Evolutionary conservation across 2,113 vertebrate species (phyloP).

Genomic region (Otolemur garnettii): DNA sequence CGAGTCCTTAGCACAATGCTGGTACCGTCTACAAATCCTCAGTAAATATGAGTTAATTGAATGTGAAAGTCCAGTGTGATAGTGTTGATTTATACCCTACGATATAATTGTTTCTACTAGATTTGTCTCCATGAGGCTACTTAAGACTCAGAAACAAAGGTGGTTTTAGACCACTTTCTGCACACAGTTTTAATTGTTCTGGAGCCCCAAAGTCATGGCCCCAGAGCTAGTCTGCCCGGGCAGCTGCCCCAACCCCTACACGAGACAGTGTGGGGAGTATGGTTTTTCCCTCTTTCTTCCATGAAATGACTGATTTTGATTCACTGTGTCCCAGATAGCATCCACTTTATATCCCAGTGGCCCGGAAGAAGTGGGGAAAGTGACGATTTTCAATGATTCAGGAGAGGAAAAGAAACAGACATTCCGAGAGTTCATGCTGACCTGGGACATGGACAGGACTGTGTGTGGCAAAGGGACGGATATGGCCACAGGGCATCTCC

Average conservation of each 20-base stretch:
- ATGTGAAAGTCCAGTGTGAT: not conserved
- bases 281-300: not conserved
- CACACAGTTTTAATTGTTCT: not conserved
- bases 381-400: fast-evolving
- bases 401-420: too few species aligned
- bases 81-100: not conserved
- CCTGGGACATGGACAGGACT: fast-evolving
- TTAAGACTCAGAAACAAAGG: not conserved
- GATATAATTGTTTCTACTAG: not conserved
- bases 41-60: not conserved
- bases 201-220: not conserved
- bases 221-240: not conserved
- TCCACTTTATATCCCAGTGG: fast-evolving
- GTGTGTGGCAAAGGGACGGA: fast-evolving
- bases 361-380: not conserved
- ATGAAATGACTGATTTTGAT: fast-evolving
- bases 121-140: not conserved
- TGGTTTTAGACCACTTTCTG: not conserved
- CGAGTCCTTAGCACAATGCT: not conserved
- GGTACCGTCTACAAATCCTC: not conserved
- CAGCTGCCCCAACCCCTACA: not conserved
- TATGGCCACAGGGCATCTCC: not conserved
- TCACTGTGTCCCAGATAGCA: not conserved
- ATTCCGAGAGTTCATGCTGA: fast-evolving
- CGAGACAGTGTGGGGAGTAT: fast-evolving